Evolutionary conservation across 2,888 invertebrate species (phyloP), one percentile per base, ranked within the genome.

Genomic region (Tupiocoris notatus): DNA sequence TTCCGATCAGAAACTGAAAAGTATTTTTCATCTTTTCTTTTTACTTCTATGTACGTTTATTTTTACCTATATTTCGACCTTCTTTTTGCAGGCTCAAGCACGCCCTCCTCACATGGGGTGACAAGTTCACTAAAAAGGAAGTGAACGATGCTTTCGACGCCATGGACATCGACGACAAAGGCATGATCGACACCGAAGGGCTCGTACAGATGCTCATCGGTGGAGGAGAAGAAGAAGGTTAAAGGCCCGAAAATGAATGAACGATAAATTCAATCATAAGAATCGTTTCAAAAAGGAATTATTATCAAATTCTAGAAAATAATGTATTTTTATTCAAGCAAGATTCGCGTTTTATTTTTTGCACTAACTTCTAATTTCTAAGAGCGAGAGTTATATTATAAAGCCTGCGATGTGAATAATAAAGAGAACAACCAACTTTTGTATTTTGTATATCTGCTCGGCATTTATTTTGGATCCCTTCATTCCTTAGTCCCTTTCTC

Each of bases 61-160:
- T 6, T 59, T 59, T 59, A 18, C n/a, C n/a, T 17, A 59, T 66
- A 23, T 65, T 16, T 17, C 65, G 6, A 23, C 9, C n/a, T 9
- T 63, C 24, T 65, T 79, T 77, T 82, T 83, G 1, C 81, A 90
- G 91, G 85, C 88, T 96, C 86, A 92, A 94, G 86, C 93, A 93
- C 86, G 92, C 94, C 82, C 89, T 96, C 84, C 92, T 93, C 91
- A 93, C 92, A 86, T 96, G 92, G 90, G 95, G 96, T 81, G 95
- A 96, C 84, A 95, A 94, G 87, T 96, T 96, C 90, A 87, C 89
- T 85, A 87, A 89, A 82, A 91, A 92, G 84, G 95, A 95, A 85
- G 92, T 93, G 83, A 93, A 95, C 85, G 95, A 95, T 84, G 95
- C 95, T 80, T 95, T 91, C 87, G 95, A 95, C 86, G 92, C 94